A percentile compares a stretch with the other conserved stretches of the same genome.
Conservation (phyloP, 2,888 invertebrate species). For the Mesochorus sp. region DNA sequence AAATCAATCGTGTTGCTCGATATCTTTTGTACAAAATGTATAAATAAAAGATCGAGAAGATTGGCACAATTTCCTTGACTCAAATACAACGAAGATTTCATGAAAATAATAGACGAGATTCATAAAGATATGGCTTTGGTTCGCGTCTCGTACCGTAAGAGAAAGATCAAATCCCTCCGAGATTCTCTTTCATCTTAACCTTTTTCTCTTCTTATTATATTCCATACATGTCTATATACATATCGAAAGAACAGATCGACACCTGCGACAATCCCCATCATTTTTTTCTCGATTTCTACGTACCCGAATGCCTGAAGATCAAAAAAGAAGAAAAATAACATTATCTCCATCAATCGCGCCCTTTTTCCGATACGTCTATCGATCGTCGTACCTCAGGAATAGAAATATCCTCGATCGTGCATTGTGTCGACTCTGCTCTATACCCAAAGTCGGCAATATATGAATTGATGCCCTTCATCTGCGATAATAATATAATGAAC, state of each 20-base stretch:
- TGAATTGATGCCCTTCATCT: neutral
- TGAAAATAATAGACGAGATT: conserved; percentile 15
- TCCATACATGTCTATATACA: conserved; percentile 8
- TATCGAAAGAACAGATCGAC: conserved; percentile 18
- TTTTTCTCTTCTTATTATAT: neutral
- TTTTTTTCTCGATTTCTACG: conserved; percentile 2
- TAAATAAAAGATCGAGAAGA: conserved; percentile 46
- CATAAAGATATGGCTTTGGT: neutral
- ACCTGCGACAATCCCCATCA: conserved; percentile 30
- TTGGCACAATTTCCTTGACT: conserved; percentile 49
- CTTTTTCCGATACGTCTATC: neutral
- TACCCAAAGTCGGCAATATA: neutral
- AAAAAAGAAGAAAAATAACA: conserved; percentile 1
- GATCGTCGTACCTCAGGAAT: neutral
- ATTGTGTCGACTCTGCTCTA: neutral
- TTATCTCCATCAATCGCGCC: neutral
- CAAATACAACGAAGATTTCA: conserved; percentile 29
- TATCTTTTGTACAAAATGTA: conserved; percentile 15
- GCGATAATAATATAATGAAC: no score
- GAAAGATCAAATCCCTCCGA: conserved; percentile 4
- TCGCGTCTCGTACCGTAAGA: neutral
- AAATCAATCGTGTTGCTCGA: conserved; percentile 24
- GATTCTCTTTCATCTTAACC: conserved; percentile 17
- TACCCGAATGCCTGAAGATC: neutral
- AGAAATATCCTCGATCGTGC: no score